Evolutionary conservation across 2,888 invertebrate species (phyloP).

Genomic region (Isoperla grammatica): DNA sequence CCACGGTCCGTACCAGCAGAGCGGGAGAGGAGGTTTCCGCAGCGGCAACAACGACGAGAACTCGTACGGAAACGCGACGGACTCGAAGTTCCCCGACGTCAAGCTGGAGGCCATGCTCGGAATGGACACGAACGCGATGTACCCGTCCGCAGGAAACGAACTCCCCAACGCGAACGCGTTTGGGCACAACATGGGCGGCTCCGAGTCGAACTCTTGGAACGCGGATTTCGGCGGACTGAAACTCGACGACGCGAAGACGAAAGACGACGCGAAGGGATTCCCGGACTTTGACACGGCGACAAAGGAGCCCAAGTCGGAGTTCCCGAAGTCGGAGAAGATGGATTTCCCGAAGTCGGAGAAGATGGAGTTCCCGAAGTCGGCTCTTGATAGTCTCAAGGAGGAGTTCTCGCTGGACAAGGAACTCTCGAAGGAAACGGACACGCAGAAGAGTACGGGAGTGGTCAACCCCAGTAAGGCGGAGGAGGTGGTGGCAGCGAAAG

Average conservation of each 20-base stretch:
- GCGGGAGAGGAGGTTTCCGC: too few species aligned
- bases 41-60: too few species aligned
- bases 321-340: neutral
- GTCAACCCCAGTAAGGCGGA: too few species aligned
- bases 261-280: neutral
- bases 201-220: too few species aligned
- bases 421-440: too few species aligned
- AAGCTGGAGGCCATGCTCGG: slow-evolving; percentile 9
- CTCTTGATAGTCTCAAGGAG: slow-evolving; percentile 7
- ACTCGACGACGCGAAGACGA: neutral
- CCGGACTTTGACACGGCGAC: neutral
- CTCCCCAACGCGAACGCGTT: neutral
- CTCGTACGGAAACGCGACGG: neutral
- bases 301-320: neutral
- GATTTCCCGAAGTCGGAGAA: neutral
- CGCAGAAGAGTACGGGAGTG: too few species aligned
- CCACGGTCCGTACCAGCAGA: neutral
- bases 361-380: neutral
- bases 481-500: too few species aligned
- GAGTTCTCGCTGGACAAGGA: slow-evolving; percentile 1
- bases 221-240: too few species aligned
- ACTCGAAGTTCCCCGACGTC: slow-evolving; percentile 3
- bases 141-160: neutral
- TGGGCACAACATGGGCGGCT: too few species aligned
- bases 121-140: slow-evolving; percentile 5